Evolutionary conservation across 1,140 invertebrate genomes (phyloP).

Genomic region (Ceratoteleas bidentatus): DNA sequence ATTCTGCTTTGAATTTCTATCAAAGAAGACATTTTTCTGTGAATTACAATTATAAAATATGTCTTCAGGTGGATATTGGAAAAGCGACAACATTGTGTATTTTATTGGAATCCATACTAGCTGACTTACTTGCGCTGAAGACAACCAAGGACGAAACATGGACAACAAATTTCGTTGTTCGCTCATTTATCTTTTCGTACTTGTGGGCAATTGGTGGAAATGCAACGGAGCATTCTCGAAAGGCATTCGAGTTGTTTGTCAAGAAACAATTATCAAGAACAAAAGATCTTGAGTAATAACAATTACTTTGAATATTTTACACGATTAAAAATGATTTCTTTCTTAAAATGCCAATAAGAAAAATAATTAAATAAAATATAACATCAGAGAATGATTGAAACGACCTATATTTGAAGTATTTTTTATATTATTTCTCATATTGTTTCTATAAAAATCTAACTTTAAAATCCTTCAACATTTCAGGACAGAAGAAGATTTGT

Average conservation of each 20-base stretch:
- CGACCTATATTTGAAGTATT: no score
- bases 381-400: no score
- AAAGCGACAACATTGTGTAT: constrained; percentile 89
- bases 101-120: constrained; percentile 86
- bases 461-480: constrained; percentile 72
- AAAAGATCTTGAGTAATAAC: constrained; percentile 18
- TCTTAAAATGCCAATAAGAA: no score
- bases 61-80: constrained; percentile 87
- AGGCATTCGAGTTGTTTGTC: constrained; percentile 61
- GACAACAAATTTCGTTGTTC: constrained; percentile 75
- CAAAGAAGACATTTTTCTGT: no score
- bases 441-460: no score
- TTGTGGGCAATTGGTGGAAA: constrained; percentile 91
- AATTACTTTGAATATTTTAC: constrained; percentile 1
- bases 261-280: constrained; percentile 8
- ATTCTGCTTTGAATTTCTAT: no score
- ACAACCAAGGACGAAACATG: constrained; percentile 81
- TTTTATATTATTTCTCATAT: no score
- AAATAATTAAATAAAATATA: no score
- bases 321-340: no score
- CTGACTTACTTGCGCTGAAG: constrained; percentile 78
- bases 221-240: constrained; percentile 85
- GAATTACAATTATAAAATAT: no score
- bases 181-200: constrained; percentile 19
- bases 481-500: constrained; percentile 84